Conservation (phyloP, 2,797 vertebrate genomes). For the Brachymystax lenok region DNA sequence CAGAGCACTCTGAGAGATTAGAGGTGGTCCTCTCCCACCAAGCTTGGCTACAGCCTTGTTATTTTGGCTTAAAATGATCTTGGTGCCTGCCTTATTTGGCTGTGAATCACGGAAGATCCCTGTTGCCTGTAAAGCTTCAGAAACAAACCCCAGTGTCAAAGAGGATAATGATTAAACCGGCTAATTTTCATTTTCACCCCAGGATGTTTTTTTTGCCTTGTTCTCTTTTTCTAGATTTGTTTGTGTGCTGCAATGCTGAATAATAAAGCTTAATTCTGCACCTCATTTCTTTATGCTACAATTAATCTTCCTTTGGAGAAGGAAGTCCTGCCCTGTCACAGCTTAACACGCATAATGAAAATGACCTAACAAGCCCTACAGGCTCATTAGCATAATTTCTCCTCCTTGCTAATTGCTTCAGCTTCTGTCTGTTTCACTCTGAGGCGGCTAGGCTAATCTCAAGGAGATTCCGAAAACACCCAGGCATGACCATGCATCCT, state of each 20-base stretch:
- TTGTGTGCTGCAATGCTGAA: conserved; percentile 41
- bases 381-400: conserved; percentile 81
- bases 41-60: too few species aligned
- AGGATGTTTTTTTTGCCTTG: background rate
- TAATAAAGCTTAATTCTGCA: conserved; percentile 63
- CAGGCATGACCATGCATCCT: conserved; percentile 52
- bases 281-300: conserved; percentile 66
- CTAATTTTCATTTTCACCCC: background rate
- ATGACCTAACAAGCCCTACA: conserved; percentile 81
- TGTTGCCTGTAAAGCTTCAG: too few species aligned
- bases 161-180: conserved; percentile 11
- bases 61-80: too few species aligned
- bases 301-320: conserved; percentile 69
- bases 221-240: conserved; percentile 12
- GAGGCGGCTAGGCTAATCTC: conserved; percentile 66
- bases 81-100: too few species aligned
- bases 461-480: conserved; percentile 53
- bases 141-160: background rate
- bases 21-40: too few species aligned
- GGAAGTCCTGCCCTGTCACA: conserved; percentile 69
- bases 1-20: too few species aligned
- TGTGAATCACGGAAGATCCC: too few species aligned
- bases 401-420: conserved; percentile 82
- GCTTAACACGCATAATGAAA: conserved; percentile 81
- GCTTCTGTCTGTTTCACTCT: conserved; percentile 74